Evolutionary conservation across 2,888 invertebrate genomes (phyloP).

Genomic region (Crepidodera aurea): DNA sequence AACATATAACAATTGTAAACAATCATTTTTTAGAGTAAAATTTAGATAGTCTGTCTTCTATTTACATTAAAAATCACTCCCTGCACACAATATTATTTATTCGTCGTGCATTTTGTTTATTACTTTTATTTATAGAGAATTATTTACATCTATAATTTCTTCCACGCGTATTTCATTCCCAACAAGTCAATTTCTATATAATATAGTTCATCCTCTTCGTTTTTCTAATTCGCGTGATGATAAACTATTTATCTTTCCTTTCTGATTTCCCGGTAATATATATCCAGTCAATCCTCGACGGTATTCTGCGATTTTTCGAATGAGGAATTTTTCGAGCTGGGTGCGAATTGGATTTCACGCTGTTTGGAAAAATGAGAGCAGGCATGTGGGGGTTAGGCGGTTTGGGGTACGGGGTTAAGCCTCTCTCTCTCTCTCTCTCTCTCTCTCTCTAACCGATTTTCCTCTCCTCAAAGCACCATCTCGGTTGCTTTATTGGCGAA

Average conservation of each 20-base stretch:
- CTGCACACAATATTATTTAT: no score
- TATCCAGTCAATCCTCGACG: conserved; percentile 15
- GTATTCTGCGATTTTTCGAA: conserved; percentile 15
- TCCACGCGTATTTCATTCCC: not conserved
- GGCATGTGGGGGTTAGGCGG: not conserved
- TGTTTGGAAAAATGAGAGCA: conserved; percentile 21
- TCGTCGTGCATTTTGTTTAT: no score
- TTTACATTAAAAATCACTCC: no score
- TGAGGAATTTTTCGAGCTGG: conserved; percentile 10
- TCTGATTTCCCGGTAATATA: conserved; percentile 20
- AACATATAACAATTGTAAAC: no score
- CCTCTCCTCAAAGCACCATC: conserved; percentile 1
- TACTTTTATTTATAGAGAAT: no score
- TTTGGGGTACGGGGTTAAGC: not conserved
- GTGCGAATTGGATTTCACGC: conserved; percentile 22
- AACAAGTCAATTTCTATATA: not conserved
- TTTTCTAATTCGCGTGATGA: conserved; percentile 1
- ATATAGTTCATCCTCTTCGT: not conserved
- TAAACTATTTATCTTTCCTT: conserved; percentile 13
- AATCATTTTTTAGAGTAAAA: no score
- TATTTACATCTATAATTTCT: not conserved
- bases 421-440: not conserved
- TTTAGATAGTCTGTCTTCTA: no score
- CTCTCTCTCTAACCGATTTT: not conserved
- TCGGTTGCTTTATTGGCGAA: conserved; percentile 10